A percentile compares a stretch with the other conserved stretches of the same genome.
Evolutionary conservation across 2,888 invertebrate genomes (phyloP).

Genomic region (Cosmopolites sordidus): DNA sequence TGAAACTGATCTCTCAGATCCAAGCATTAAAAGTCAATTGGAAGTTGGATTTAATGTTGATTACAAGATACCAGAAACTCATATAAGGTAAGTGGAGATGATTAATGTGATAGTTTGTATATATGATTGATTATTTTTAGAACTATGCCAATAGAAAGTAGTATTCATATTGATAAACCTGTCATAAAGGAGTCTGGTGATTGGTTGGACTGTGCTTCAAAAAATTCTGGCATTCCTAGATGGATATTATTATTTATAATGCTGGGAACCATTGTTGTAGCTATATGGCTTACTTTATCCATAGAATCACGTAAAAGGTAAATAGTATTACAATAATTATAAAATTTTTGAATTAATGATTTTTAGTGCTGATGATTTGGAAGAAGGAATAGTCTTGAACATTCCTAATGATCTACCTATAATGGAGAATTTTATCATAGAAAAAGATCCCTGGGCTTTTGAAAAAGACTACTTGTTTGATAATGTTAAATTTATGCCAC

Average conservation of each 20-base stretch:
- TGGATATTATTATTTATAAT: conserved; percentile 48
- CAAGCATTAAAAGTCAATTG: conserved; percentile 41
- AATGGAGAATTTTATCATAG: background rate
- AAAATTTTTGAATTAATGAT: background rate
- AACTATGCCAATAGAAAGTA: conserved; percentile 43
- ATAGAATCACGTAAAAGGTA: conserved; percentile 34
- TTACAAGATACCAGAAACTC: conserved; percentile 45
- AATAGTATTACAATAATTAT: background rate
- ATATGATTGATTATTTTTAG: conserved; percentile 16
- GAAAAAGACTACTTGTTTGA: background rate
- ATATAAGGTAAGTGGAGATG: conserved; percentile 31
- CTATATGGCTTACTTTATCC: conserved; percentile 50
- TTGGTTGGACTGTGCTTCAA: conserved; percentile 47
- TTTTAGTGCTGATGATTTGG: conserved; percentile 2
- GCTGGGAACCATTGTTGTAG: conserved; percentile 48
- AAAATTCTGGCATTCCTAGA: conserved; percentile 51
- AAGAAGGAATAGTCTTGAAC: background rate
- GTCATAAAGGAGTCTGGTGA: conserved; percentile 32
- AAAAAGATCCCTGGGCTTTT: background rate
- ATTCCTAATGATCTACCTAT: background rate
- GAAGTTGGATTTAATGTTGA: conserved; percentile 41
- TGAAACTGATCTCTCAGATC: conserved; percentile 37
- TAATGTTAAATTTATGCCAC: background rate
- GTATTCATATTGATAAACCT: conserved; percentile 21
- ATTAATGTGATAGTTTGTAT: background rate